These are phyloP conservation scores for Halesus radiatus DNA, from an alignment of 1,140 invertebrate genomes.

Conservation along the genomic window DNA sequence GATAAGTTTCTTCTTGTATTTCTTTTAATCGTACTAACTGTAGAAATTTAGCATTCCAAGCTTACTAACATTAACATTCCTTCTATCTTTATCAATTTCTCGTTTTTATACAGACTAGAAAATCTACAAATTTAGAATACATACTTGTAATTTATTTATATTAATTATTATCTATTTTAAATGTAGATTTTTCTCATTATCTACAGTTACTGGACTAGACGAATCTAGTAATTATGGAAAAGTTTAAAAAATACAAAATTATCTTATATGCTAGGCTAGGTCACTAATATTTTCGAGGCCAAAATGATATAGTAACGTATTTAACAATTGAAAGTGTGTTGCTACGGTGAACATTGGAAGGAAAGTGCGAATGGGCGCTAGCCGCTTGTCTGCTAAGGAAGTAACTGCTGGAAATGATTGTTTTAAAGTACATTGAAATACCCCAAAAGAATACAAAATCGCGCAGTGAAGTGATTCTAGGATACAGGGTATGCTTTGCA, in stretches of 20 bases:
- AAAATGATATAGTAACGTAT: constrained; percentile 57
- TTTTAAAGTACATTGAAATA: constrained; percentile 57
- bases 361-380: constrained; percentile 44
- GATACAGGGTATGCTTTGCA: constrained; percentile 81
- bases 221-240: constrained; percentile 52
- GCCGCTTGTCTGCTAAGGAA: constrained; percentile 57
- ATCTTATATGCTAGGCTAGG: constrained; percentile 59
- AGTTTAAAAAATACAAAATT: constrained; percentile 52
- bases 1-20: neutral
- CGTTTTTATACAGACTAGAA: constrained; percentile 55
- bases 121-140: constrained; percentile 53
- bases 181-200: constrained; percentile 56
- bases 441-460: constrained; percentile 64
- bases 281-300: constrained; percentile 59
- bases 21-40: constrained; percentile 48
- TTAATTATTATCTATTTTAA: constrained; percentile 50
- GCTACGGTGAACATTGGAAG: constrained; percentile 43
- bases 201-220: constrained; percentile 50
- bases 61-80: constrained; percentile 58
- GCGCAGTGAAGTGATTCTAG: constrained; percentile 78
- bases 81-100: constrained; percentile 50
- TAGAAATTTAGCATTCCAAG: constrained; percentile 57
- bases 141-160: constrained; percentile 56
- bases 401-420: constrained; percentile 56
- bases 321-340: constrained; percentile 50